Conservation (phyloP, 2,797 vertebrate genomes). For the Alauda arvensis region DNA sequence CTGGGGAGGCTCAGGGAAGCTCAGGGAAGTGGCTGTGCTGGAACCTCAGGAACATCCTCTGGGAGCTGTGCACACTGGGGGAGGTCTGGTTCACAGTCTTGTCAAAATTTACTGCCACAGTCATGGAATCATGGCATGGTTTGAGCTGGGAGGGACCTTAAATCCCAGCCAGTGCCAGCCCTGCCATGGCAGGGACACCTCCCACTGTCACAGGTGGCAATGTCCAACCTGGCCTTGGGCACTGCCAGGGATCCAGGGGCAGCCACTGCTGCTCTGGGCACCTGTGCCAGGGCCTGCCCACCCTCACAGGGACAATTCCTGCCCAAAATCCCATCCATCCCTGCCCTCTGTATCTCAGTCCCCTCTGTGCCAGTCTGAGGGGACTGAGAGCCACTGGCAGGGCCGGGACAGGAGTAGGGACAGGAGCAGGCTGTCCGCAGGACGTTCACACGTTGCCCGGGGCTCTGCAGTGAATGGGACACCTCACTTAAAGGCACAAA, state of each 20-base stretch:
- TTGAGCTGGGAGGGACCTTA: rapidly evolving
- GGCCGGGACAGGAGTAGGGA: not conserved
- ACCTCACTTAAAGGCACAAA: not conserved
- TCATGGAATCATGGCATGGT: rapidly evolving
- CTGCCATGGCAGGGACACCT: not conserved
- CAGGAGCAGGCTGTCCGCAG: not conserved
- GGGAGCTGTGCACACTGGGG: rapidly evolving
- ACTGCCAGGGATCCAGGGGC: not conserved
- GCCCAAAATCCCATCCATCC: rapidly evolving
- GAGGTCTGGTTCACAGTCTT: not conserved
- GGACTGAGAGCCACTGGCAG: too few species aligned
- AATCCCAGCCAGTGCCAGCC: rapidly evolving
- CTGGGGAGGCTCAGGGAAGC: rapidly evolving
- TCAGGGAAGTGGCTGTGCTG: rapidly evolving
- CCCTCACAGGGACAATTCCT: not conserved
- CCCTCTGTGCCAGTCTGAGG: not conserved
- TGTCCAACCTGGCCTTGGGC: not conserved
- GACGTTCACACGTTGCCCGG: not conserved
- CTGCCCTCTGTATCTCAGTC: not conserved
- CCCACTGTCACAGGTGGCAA: not conserved
- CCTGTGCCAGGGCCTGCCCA: not conserved
- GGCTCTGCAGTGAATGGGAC: not conserved
- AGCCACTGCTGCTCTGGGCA: not conserved
- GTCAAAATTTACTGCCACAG: not conserved
- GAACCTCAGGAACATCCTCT: rapidly evolving